Evolutionary conservation across 2,797 vertebrate species (phyloP).

Genomic region (Syngnathus rostellatus): DNA sequence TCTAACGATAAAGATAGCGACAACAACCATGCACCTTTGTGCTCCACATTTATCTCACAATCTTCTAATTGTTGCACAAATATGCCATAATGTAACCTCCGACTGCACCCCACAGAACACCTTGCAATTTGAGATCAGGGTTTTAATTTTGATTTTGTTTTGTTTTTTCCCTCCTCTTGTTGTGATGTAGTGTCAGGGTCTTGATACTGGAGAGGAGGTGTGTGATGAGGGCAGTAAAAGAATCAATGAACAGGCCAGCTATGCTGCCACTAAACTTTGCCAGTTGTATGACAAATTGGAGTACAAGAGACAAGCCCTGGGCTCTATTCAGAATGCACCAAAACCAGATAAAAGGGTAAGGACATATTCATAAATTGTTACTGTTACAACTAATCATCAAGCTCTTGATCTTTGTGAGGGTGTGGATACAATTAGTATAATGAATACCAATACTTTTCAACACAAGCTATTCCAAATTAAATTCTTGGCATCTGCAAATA

Average conservation of each 20-base stretch:
- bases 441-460: too few species aligned
- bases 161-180: not conserved
- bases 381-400: not conserved
- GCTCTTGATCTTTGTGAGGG: not conserved
- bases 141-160: too few species aligned
- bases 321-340: conserved; percentile 90
- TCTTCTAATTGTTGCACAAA: too few species aligned
- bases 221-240: conserved; percentile 78
- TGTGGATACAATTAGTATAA: not conserved
- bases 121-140: too few species aligned
- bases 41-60: too few species aligned
- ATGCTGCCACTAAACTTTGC: conserved; percentile 84
- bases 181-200: conserved; percentile 66
- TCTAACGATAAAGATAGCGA: too few species aligned
- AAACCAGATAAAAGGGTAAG: conserved; percentile 95
- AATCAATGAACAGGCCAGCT: conserved; percentile 89
- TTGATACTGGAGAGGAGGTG: conserved; percentile 72
- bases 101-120: too few species aligned
- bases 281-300: conserved; percentile 91
- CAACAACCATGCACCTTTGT: too few species aligned
- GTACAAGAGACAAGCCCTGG: conserved; percentile 92
- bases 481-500: not conserved
- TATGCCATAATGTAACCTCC: too few species aligned
- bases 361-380: not conserved
- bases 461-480: not conserved